Evolutionary conservation across 2,888 invertebrate species (phyloP), one percentile per base, ranked within the genome.

Genomic region (Prosopocoilus inquinatus): DNA sequence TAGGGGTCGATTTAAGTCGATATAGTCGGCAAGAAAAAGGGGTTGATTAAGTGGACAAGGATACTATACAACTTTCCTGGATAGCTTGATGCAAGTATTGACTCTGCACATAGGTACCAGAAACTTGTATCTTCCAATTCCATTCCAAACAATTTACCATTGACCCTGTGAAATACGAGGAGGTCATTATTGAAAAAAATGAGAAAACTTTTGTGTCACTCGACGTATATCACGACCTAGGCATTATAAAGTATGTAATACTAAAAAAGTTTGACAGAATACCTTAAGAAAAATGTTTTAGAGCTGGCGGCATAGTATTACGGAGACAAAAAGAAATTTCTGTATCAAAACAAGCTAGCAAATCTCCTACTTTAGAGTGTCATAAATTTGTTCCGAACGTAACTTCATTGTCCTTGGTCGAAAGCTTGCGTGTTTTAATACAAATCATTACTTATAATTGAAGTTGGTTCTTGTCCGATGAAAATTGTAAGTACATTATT

Each of bases 11-110:
- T 11, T 36, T 4, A n/a, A 36, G 1, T 12, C 12, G 2, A 36
- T 36, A n/a, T 9, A 28, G 20, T 5, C 20, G 20, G 20, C 5
- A 28, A 28, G 20, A 28, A 28, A 5, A 76, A 78, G 1, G 84
- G 82, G 1, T 76, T 78, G 13, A 71, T 85, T 4, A 74, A 81
- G 50, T 94, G 93, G 93, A 81, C 83, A 47, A 87, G 87, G 87
- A 67, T 91, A 93, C 76, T 95, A 93, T 92, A 87, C 92, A 9
- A 83, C 91, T 0, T 94, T 91, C 76, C 84, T 94, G 81, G 94
- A 94, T 75, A 89, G 90, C 49, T 87, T 94, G 85, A 79, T 95
- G n/a, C 94, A 94, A 76, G 82, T 90, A 63, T 84, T 86, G 66
- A 86, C 93, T 49, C 70, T 91, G 9, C 82, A 85, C 9, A 79